Evolutionary conservation across 2,888 invertebrate genomes (phyloP).

Genomic region (Acrobasis suavella): DNA sequence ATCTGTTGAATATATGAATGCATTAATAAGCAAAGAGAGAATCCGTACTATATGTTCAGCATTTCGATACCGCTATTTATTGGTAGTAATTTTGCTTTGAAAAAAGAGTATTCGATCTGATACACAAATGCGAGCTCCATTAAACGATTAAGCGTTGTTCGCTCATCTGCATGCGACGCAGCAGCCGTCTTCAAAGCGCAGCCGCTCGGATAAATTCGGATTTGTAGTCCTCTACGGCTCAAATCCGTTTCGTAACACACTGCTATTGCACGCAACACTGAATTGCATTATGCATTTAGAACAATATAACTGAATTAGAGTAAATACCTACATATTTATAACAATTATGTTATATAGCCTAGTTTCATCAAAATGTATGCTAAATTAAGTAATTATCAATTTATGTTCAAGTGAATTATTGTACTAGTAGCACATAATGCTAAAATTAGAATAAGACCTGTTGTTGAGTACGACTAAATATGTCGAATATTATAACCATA

Average conservation of each 20-base stretch:
- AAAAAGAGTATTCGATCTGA: constrained; percentile 65
- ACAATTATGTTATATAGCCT: constrained; percentile 5
- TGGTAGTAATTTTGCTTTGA: constrained; percentile 40
- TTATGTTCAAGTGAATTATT: not conserved
- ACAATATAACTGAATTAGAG: constrained; percentile 9
- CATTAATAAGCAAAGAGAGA: constrained; percentile 25
- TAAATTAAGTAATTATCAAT: constrained; percentile 4
- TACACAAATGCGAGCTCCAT: constrained; percentile 73
- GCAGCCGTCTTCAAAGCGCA: constrained; percentile 66
- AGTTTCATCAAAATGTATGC: not conserved
- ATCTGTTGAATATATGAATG: constrained; percentile 38
- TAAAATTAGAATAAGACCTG: not conserved
- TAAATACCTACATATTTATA: not conserved
- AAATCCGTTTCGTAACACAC: constrained; percentile 44
- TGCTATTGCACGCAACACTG: constrained; percentile 37
- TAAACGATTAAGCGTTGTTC: constrained; percentile 73
- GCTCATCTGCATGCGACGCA: constrained; percentile 73
- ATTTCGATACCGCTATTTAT: not conserved
- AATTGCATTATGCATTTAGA: constrained; percentile 18
- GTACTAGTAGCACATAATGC: not conserved
- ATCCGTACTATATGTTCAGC: not conserved
- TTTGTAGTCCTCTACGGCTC: constrained; percentile 47
- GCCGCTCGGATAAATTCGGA: constrained; percentile 68
- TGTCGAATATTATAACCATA: not conserved
- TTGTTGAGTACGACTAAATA: not conserved